Evolutionary conservation across 2,113 vertebrate genomes (phyloP).

Genomic region (Trochalopteron elliotii): DNA sequence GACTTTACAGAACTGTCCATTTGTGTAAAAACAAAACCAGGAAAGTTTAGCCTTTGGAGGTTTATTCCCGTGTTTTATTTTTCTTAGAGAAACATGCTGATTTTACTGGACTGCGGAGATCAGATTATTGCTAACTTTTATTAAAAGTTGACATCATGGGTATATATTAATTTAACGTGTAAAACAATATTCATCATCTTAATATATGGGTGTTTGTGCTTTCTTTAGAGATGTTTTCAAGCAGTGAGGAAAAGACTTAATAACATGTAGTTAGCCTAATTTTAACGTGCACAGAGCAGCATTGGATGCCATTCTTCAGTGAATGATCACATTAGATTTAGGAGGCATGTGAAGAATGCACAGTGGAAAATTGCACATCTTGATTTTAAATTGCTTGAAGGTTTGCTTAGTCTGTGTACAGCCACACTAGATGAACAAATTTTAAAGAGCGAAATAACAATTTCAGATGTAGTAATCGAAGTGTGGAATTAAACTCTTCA

Average conservation of each 20-base stretch:
- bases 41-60: neutral
- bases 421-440: neutral
- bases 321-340: conserved; percentile 49
- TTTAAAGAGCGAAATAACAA: neutral
- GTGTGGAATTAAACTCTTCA: neutral
- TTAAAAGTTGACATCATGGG: neutral
- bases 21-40: neutral
- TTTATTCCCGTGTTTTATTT: neutral
- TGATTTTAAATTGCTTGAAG: conserved; percentile 7
- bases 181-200: neutral
- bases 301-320: conserved; percentile 42
- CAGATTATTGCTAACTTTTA: neutral
- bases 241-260: neutral
- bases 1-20: neutral
- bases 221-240: neutral
- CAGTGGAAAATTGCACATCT: conserved; percentile 53
- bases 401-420: neutral
- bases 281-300: neutral
- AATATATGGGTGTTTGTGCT: neutral
- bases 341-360: conserved; percentile 54
- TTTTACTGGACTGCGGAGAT: neutral
- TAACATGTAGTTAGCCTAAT: conserved; percentile 40
- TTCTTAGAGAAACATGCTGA: neutral
- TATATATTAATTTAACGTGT: neutral
- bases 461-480: neutral